Evolutionary conservation across 1,140 invertebrate genomes (phyloP).

Genomic region (Macrocentrus cingulum): DNA sequence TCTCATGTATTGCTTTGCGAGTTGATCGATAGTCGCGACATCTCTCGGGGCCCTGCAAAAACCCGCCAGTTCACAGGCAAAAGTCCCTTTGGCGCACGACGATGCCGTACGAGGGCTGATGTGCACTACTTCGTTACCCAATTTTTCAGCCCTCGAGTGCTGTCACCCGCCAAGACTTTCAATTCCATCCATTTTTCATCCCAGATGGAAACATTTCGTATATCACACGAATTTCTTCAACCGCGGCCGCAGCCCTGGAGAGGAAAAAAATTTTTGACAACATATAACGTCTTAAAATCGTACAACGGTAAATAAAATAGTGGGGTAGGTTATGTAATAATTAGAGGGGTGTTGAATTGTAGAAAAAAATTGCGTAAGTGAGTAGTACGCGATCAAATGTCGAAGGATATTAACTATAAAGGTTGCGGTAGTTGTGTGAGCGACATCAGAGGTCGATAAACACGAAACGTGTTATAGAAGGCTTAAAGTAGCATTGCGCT

Average conservation of each 20-base stretch:
- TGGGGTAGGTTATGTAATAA: too few relatives aligned
- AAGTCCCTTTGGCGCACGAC: conserved; percentile 13
- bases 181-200: conserved; percentile 44
- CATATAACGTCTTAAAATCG: too few relatives aligned
- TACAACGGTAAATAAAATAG: too few relatives aligned
- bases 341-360: too few relatives aligned
- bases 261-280: too few relatives aligned
- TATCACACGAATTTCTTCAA: conserved; percentile 22
- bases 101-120: conserved; percentile 28
- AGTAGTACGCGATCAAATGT: neutral
- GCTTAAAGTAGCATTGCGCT: neutral
- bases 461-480: neutral
- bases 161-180: conserved; percentile 34
- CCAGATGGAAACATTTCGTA: conserved; percentile 34
- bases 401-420: neutral
- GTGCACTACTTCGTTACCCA: conserved; percentile 28
- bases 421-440: neutral
- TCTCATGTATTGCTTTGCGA: conserved; percentile 37
- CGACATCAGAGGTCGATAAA: neutral
- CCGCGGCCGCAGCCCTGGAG: too few relatives aligned
- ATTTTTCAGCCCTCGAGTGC: conserved; percentile 8
- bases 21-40: conserved; percentile 47
- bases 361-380: too few relatives aligned
- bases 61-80: conserved; percentile 19
- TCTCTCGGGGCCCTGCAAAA: conserved; percentile 27